Conservation (phyloP, 2,797 vertebrate genomes). For the Taeniopygia guttata region DNA sequence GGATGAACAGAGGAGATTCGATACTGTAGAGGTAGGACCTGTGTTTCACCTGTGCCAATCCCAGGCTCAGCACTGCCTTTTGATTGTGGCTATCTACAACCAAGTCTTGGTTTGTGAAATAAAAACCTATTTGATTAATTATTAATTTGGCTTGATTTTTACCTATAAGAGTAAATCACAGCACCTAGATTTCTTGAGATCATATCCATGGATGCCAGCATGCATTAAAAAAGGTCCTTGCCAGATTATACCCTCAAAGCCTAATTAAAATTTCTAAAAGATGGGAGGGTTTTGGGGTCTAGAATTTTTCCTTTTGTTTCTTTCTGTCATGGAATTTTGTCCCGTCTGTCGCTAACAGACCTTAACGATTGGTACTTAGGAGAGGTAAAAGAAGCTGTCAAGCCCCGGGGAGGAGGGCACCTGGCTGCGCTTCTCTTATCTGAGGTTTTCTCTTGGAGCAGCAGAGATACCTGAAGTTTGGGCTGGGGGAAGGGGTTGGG, state of each 20-base stretch:
- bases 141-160: no score
- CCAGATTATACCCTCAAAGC: neutral
- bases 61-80: no score
- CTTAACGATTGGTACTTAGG: fast-evolving
- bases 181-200: neutral
- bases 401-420: neutral
- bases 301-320: neutral
- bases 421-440: neutral
- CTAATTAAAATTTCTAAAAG: neutral
- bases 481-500: neutral
- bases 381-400: neutral
- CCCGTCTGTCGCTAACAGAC: neutral
- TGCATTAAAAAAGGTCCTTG: neutral
- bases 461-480: no score
- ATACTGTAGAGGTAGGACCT: no score
- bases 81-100: no score
- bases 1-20: no score
- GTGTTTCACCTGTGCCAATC: no score
- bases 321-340: neutral
- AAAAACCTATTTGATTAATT: no score
- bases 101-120: no score
- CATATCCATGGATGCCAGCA: neutral
- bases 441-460: neutral
- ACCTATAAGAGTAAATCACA: neutral
- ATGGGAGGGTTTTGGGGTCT: neutral